A percentile compares a stretch with the other conserved stretches of the same genome.
These are phyloP conservation scores for Drosophila anceps DNA, from an alignment of 2,888 invertebrate species.

Conservation along the genomic window DNA sequence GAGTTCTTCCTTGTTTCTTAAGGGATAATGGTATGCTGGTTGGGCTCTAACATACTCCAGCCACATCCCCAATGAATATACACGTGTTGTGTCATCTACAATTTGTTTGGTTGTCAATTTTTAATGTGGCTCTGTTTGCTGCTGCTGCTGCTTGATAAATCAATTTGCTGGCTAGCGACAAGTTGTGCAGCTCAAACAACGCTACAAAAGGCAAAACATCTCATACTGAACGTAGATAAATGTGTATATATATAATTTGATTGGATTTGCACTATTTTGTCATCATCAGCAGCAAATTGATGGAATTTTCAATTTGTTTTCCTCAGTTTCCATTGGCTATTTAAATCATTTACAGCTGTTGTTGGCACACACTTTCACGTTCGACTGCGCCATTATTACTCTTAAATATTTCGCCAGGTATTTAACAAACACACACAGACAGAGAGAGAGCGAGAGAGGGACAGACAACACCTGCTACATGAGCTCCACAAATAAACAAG, in stretches of 20 bases:
- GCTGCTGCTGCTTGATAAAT: constrained; percentile 61
- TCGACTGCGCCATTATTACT: constrained; percentile 50
- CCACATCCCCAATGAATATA: constrained; percentile 45
- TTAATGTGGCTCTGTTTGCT: constrained; percentile 67
- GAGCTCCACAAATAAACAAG: constrained; percentile 57
- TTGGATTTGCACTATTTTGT: constrained; percentile 66
- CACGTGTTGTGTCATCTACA: constrained; percentile 57
- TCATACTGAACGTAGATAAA: background rate
- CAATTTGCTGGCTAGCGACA: constrained; percentile 64
- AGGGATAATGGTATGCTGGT: constrained; percentile 33
- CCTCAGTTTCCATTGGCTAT: constrained; percentile 33
- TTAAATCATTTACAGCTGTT: constrained; percentile 56
- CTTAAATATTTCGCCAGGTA: constrained; percentile 66
- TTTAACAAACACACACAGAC: constrained; percentile 46
- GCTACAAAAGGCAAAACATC: constrained; percentile 41
- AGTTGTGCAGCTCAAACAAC: background rate
- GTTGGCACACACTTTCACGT: constrained; percentile 33
- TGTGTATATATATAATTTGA: constrained; percentile 37
- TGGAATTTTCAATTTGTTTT: constrained; percentile 75
- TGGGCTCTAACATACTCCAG: background rate
- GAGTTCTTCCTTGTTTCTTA: background rate
- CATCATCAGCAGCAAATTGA: constrained; percentile 58
- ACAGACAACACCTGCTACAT: constrained; percentile 43
- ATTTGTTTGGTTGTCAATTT: constrained; percentile 79
- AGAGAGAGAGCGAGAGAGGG: no score